phyloP scores from a whole-genome alignment of 2,797 vertebrate genomes.

The Sebastes hubbsi region DNA sequence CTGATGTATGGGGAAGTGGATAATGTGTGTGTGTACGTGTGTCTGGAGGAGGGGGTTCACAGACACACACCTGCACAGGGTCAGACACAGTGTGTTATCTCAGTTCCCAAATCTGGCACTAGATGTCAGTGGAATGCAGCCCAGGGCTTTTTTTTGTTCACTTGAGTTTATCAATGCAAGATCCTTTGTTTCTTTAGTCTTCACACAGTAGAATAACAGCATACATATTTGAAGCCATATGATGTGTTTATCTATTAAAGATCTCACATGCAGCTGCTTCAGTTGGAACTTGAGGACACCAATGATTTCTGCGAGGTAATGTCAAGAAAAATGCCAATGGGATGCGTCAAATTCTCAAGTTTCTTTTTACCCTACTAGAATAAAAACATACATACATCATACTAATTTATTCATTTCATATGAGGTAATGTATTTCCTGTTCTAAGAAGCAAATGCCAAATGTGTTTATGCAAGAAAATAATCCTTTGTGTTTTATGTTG shows the following conservation, averaged over 20 bases:
- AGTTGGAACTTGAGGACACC: background rate
- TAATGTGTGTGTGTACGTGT: slow-evolving; percentile 17
- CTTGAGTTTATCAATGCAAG: background rate
- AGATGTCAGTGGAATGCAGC: slow-evolving; percentile 78
- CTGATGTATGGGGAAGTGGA: slow-evolving; percentile 69
- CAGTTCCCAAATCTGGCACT: slow-evolving; percentile 64
- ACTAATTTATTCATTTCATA: background rate
- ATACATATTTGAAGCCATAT: slow-evolving; percentile 23
- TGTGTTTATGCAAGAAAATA: background rate
- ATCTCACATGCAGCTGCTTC: background rate
- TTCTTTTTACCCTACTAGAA: background rate
- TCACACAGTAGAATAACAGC: slow-evolving; percentile 20
- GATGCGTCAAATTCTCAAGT: background rate
- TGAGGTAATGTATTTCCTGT: background rate
- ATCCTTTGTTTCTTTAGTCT: slow-evolving; percentile 57
- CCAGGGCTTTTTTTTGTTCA: background rate
- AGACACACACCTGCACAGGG: slow-evolving; percentile 43
- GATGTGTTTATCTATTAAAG: slow-evolving; percentile 14
- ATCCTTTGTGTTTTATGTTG: background rate
- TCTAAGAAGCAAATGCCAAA: slow-evolving; percentile 4
- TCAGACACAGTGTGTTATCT: slow-evolving; percentile 37
- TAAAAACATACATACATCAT: background rate
- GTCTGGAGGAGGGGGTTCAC: background rate
- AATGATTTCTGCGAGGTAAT: background rate
- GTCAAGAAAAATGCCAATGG: background rate